phyloP scores from a whole-genome alignment of 2,888 invertebrate species.

The Carterocephalus palaemon region DNA sequence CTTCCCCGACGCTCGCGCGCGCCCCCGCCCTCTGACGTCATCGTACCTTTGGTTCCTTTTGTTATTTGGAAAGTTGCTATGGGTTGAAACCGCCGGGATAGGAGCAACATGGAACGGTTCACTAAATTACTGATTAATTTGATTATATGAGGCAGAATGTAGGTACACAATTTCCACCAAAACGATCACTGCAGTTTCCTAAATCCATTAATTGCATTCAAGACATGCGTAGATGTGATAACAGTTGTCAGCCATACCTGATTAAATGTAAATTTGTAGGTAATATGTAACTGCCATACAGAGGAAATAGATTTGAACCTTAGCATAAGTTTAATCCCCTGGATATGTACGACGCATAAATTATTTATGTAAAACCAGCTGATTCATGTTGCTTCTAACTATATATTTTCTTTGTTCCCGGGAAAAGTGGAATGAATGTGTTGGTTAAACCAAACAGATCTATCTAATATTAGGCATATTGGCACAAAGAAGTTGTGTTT shows the following conservation, averaged over 20 bases:
- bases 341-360: conserved; percentile 8
- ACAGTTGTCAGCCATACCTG: no score
- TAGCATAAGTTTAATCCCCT: conserved; percentile 8
- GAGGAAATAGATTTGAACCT: conserved; percentile 7
- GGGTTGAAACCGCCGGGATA: conserved; percentile 32
- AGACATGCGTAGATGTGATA: conserved; percentile 10
- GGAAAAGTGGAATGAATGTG: conserved; percentile 35
- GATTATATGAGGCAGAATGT: no score
- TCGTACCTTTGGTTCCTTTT: conserved; percentile 4
- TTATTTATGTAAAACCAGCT: conserved; percentile 26
- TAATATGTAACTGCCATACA: neutral
- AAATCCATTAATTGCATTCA: conserved; percentile 6
- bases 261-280: no score
- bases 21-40: conserved; percentile 30
- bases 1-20: conserved; percentile 56
- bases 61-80: conserved; percentile 32
- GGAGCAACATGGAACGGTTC: conserved; percentile 32
- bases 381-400: conserved; percentile 31
- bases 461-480: conserved; percentile 77
- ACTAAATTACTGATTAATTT: no score
- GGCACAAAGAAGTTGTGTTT: conserved; percentile 80
- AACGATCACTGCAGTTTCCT: neutral
- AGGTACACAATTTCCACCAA: no score
- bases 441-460: conserved; percentile 74
- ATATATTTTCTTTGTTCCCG: conserved; percentile 30